Percentiles rank a stretch among this genome's conserved stretches.
These are phyloP conservation scores for Hexactinellida sp. DNA, from an alignment of 37 sponge, comb jelly and placozoan species.

Conservation along the genomic window DNA sequence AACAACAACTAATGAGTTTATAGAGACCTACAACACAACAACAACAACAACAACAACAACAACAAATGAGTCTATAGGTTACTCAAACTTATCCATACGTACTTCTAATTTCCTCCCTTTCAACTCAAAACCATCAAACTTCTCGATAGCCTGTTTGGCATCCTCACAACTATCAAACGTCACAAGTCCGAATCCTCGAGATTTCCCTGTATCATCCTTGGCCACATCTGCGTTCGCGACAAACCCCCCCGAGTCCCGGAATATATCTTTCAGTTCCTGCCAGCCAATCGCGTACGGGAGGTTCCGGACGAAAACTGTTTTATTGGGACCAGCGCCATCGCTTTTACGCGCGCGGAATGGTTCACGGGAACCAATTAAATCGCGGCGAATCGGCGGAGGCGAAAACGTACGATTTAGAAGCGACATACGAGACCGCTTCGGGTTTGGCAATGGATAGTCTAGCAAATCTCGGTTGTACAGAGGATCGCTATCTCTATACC, in stretches of 20 bases:
- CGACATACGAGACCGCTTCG: not conserved
- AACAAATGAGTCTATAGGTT: not conserved
- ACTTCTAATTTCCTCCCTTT: conserved; percentile 5
- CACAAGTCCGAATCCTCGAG: not conserved
- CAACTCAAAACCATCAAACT: not conserved
- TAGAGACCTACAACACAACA: no score
- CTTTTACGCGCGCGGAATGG: not conserved
- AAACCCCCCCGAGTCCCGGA: not conserved
- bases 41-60: not conserved
- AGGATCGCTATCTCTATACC: not conserved
- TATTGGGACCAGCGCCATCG: not conserved
- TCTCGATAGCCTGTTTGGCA: not conserved
- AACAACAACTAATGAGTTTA: not conserved
- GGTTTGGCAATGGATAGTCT: not conserved
- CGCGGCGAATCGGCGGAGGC: not conserved
- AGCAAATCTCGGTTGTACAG: not conserved
- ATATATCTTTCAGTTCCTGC: not conserved
- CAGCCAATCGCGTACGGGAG: not conserved
- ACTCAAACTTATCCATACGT: not conserved
- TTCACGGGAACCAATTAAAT: not conserved
- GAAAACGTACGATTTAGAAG: not conserved
- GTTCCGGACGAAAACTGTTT: not conserved
- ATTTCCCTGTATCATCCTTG: not conserved
- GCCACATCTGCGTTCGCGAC: not conserved
- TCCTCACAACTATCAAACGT: not conserved